phyloP scores from a whole-genome alignment of 1,140 invertebrate genomes.

The Drosophila cardini region DNA sequence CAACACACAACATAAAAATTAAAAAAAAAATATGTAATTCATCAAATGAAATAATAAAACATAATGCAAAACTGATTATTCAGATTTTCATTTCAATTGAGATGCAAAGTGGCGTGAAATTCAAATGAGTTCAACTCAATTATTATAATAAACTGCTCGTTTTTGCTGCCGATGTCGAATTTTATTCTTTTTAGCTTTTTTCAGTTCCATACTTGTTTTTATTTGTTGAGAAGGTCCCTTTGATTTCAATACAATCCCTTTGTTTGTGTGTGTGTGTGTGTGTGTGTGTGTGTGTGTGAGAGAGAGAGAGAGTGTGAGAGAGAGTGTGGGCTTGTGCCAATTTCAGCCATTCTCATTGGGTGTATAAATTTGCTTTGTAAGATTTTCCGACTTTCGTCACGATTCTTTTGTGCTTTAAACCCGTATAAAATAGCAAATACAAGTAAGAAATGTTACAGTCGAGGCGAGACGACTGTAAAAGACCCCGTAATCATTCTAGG shows the following conservation, averaged over 20 bases:
- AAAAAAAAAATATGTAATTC: constrained; percentile 30
- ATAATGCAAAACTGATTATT: constrained; percentile 56
- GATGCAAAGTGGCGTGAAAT: constrained; percentile 61
- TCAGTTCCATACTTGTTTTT: background rate
- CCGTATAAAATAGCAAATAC: no score
- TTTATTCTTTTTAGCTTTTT: background rate
- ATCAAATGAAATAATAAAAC: constrained; percentile 47
- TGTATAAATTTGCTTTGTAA: background rate
- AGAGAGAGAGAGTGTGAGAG: background rate
- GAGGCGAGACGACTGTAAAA: no score
- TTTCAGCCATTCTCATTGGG: background rate
- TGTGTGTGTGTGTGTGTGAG: background rate
- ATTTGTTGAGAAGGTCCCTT: constrained; percentile 1
- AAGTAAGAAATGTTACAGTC: no score
- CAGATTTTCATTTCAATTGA: constrained; percentile 50
- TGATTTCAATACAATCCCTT: background rate
- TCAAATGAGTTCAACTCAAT: constrained; percentile 68
- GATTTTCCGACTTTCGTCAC: background rate
- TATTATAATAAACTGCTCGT: constrained; percentile 63
- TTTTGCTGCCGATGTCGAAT: constrained; percentile 31
- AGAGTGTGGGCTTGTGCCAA: background rate
- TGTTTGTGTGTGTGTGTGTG: background rate
- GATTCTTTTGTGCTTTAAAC: background rate
- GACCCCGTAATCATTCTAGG: no score
- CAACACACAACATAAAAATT: no score